Percentiles rank a stretch among this genome's conserved stretches.
Evolutionary conservation across 2,797 vertebrate species (phyloP).

Genomic region (Chrosomus eos): DNA sequence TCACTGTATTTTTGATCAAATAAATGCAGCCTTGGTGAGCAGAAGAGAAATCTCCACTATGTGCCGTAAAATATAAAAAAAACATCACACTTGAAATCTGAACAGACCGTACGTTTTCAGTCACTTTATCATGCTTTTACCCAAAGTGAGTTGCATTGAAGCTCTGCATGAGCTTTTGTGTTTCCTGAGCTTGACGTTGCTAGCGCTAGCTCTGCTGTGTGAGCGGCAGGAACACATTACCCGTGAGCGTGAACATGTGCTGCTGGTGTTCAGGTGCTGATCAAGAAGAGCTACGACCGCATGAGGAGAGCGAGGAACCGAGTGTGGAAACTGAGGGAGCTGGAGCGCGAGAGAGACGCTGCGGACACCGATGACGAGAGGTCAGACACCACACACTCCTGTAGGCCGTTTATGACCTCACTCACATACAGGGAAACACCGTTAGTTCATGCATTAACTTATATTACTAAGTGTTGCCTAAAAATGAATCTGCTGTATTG

Average conservation of each 20-base stretch:
- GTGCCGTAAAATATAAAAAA: background rate
- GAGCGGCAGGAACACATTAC: background rate
- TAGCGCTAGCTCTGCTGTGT: no score
- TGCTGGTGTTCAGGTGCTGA: conserved; percentile 81
- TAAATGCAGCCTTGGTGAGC: background rate
- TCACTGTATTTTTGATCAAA: background rate
- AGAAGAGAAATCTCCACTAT: background rate
- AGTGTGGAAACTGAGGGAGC: conserved; percentile 94
- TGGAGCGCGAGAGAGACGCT: conserved; percentile 84
- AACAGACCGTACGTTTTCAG: background rate
- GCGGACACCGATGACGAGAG: conserved; percentile 89
- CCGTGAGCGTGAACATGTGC: background rate
- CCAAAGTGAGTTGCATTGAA: background rate
- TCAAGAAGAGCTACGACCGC: conserved; percentile 96
- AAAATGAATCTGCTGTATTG: no score
- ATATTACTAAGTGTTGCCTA: no score
- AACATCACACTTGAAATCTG: background rate
- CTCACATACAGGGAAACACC: no score
- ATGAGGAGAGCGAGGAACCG: conserved; percentile 85
- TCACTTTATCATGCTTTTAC: background rate
- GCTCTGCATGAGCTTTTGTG: background rate
- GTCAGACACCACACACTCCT: conserved; percentile 65
- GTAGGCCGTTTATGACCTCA: no score
- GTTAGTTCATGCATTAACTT: no score
- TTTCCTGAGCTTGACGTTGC: background rate